phyloP scores from a whole-genome alignment of 2,797 vertebrate species.

The Hemitrygon akajei region DNA sequence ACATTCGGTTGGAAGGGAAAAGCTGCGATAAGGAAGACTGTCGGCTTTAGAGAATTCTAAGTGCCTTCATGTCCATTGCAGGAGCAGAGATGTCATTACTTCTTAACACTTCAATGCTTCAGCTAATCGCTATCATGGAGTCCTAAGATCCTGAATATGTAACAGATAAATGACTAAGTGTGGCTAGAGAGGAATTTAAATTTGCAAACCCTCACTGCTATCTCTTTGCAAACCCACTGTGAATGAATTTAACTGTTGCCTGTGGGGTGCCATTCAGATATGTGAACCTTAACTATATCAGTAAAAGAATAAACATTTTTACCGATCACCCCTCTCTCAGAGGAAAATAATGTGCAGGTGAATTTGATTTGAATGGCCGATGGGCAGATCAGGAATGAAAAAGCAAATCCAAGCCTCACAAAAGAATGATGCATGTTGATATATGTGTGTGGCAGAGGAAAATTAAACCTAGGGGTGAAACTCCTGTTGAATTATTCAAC shows the following conservation, averaged over 20 bases:
- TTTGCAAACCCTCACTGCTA: background rate
- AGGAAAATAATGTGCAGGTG: constrained; percentile 20
- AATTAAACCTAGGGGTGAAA: constrained; percentile 32
- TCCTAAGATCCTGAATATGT: background rate
- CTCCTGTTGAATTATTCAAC: constrained; percentile 24
- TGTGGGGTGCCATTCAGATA: background rate
- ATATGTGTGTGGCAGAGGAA: background rate
- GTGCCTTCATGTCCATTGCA: background rate
- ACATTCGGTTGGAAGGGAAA: background rate
- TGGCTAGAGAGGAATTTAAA: constrained; percentile 20
- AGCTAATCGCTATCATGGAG: constrained; percentile 12
- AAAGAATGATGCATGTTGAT: background rate
- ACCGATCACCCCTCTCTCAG: background rate
- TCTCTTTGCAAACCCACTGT: background rate
- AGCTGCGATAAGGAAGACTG: background rate
- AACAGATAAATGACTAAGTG: constrained; percentile 17
- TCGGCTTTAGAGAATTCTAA: background rate
- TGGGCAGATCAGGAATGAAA: constrained; percentile 4
- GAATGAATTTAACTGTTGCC: constrained; percentile 17
- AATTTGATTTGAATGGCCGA: constrained; percentile 23
- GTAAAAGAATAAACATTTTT: constrained; percentile 15
- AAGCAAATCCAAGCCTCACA: background rate
- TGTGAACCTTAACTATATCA: constrained; percentile 7
- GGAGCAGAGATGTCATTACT: background rate
- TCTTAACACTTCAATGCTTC: background rate